Base-by-base conservation (phyloP, 2,888 invertebrate species). In the Dione juno region DNA sequence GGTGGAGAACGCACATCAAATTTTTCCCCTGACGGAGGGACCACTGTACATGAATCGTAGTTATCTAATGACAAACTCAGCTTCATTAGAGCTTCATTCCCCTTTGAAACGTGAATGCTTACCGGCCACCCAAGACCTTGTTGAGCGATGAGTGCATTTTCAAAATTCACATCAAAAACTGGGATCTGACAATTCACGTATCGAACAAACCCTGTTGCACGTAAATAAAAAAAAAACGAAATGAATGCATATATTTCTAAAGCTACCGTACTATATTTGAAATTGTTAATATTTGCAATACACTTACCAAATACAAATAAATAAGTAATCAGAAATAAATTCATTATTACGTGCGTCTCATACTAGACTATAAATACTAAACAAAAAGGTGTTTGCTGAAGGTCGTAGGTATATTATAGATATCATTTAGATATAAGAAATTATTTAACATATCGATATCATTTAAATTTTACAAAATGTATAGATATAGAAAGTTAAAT, bases 41-140 rank as follows among this genome's bases (percentile, higher is more conserved):
- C 85, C 14, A 88, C 82, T 21, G 76, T 69, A 75, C 92, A 92
- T 0, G 79, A 72, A 37, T 83, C 76, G 67, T 82, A 83, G 54
- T 84, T 83, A 0, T 80, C 80, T 10, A 88, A 58, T 3, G 72
- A 67, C 1, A 77, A 79, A 21, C 78, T 77, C 35, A 92, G 77
- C 67, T 83, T 87, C 74, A 93, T 77, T 14, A 89, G 79, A 3
- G 88, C 90, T 48, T 89, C 89, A 67, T 90, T 85, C 0, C 91
- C 90, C 66, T 80, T 80, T 0, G 80, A 81, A 1, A 92, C 86
- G 10, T 81, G 69, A 19, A 93, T 77, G 5, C 75, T 53, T 11
- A 82, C 74, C 0, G 92, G 92, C 89, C 88, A 89, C 2, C 90
- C 92, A 43, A 88, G 75, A 0, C 92, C 92, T 50, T 82, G 81